Conservation (phyloP, 2,888 invertebrate genomes). For the Sphecodes monilicornis region DNA sequence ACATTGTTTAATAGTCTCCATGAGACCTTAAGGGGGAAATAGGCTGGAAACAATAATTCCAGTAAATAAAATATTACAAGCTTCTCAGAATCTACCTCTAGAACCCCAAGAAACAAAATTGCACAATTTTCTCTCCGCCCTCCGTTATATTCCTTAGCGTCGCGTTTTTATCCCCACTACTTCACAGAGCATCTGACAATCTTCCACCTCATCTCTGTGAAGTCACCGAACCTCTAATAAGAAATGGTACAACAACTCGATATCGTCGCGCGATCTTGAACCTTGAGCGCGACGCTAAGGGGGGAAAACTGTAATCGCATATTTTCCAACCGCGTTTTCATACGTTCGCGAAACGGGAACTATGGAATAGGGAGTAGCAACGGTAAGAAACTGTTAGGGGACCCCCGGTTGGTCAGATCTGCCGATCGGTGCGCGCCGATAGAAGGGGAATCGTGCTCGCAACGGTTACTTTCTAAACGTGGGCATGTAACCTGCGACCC, state of each 20-base stretch:
- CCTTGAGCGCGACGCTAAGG: neutral
- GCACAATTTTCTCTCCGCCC: no score
- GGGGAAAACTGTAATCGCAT: no score
- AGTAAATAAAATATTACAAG: no score
- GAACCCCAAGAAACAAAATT: no score
- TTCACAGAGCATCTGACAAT: no score
- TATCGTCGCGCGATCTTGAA: neutral
- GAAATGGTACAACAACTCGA: neutral
- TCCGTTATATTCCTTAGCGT: no score
- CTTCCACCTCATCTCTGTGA: neutral
- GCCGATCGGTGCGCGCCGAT: slow-evolving; percentile 28
- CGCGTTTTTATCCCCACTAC: no score
- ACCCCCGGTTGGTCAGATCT: slow-evolving; percentile 30
- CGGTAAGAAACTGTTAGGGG: slow-evolving; percentile 42
- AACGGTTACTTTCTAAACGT: slow-evolving; percentile 79
- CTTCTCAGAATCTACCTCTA: no score
- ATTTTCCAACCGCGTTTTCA: neutral
- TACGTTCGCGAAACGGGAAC: neutral
- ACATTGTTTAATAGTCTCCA: no score
- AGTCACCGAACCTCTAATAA: neutral
- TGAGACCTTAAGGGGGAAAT: no score
- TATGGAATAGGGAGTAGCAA: slow-evolving; percentile 44
- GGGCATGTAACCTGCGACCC: slow-evolving; percentile 81
- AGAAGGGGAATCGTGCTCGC: slow-evolving; percentile 55
- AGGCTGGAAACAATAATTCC: no score